Evolutionary conservation across 92 coral and sea anemone species (phyloP), one percentile per base, ranked within the genome.

Genomic region (Phenganax stokvisi): DNA sequence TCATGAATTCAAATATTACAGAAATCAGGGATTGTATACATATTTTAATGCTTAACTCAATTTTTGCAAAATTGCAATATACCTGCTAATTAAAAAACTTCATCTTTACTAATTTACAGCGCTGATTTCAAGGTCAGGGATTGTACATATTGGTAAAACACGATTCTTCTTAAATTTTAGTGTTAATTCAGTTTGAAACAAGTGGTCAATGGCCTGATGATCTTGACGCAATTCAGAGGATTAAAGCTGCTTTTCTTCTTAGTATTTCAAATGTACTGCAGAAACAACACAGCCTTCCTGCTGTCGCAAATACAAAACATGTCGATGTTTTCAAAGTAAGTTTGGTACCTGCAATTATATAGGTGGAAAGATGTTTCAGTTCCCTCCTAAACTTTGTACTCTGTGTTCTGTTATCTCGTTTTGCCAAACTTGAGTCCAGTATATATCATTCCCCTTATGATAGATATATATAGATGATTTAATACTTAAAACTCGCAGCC

Each of bases 151-250:
- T 6, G 20, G 2, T 15, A 13, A 61, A 7, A 13, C 25, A 13
- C 20, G 8, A 15, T 61, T 37, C 12, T 37, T 1, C 12, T 9
- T n/a, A 37, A 68, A 3, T 68, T 75, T 13, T 63, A 96, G 99
- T 96, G 66, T 71, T 92, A 12, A 87, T 96, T 54, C 91, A 87
- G 92, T 90, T 96, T 68, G 99, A 96, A 72, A 92, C 96, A 27
- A 96, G 99, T 65, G 97, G 99, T 13, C 92, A 92, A 67, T 96
- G 99, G 99, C 99, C 99, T 29, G 97, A 96, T 65, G 92, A 96
- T 51, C 69, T 96, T 62, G 84, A 87, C 12, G 99, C 97, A 11
- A 89, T 96, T 30, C 89, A 90, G 17, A 89, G 89, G 81, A 83
- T 96, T 31, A 96, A 92, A 83, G 99, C 99, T 0, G 97, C 99